These are phyloP conservation scores for Lasioglossum zephyrum DNA, from an alignment of 2,888 invertebrate species.

Conservation along the genomic window DNA sequence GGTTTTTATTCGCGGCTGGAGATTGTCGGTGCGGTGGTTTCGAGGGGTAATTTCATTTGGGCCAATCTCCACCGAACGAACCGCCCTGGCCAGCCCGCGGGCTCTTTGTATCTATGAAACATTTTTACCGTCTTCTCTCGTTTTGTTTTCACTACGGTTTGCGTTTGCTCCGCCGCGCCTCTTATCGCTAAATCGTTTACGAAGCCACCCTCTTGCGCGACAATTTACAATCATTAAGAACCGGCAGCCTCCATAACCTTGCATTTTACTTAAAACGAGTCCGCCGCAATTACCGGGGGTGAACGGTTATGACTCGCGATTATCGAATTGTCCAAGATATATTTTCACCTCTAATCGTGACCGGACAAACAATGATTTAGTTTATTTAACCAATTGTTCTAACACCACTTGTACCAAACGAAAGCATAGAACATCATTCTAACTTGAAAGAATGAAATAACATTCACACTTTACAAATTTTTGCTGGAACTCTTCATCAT, in stretches of 20 bases:
- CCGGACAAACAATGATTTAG: not conserved
- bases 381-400: not conserved
- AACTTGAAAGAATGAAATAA: not conserved
- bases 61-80: constrained; percentile 60
- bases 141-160: constrained; percentile 45
- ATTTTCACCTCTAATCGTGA: not conserved
- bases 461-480: not conserved
- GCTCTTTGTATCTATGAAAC: constrained; percentile 64
- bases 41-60: constrained; percentile 72
- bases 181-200: constrained; percentile 55
- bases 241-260: constrained; percentile 3
- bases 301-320: constrained; percentile 13
- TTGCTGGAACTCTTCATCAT: not conserved
- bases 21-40: constrained; percentile 54
- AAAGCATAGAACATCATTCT: not conserved
- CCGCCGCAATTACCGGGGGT: constrained; percentile 1
- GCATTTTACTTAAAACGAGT: constrained; percentile 12
- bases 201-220: constrained; percentile 35
- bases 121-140: constrained; percentile 61
- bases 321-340: constrained; percentile 1
- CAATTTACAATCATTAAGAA: constrained; percentile 44
- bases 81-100: constrained; percentile 39
- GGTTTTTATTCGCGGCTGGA: constrained; percentile 52
- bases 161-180: constrained; percentile 2
- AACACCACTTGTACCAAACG: too few species aligned